Base-by-base conservation (phyloP, 2,888 invertebrate genomes). In the Thalpophila matura region DNA sequence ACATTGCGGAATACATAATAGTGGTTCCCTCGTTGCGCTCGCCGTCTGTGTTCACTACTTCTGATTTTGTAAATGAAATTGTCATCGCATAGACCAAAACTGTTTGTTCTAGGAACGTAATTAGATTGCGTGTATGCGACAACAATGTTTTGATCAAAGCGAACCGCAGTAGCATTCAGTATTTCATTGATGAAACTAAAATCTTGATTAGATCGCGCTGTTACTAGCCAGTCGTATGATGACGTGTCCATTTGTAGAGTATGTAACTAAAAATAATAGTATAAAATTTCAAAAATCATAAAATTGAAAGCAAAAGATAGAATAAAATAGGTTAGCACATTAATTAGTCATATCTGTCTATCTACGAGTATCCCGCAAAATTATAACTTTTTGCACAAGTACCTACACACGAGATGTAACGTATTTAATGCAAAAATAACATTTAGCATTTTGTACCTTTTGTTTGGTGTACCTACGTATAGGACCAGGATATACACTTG, bases 61-160 rank as follows among this genome's bases (percentile, higher is more conserved):
- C 60, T 73, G 3, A 38, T 68, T 65, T 85, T 83, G 63, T 93
- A 91, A 4, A 73, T 56, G 59, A 93, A 93, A 68, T 92, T 93
- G 0, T 45, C 60, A 26, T 87, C 84, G 51, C 93, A 93, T 1
- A 93, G 33, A 9, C 80, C 81, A 0, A 81, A 27, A 1, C 40
- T 18, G 5, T 46, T 72, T 43, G 7, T 46, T 43, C 46, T 31
- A 10, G 29, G 40, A 20, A 56, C 40, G 6, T 67, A 50, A 46
- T 67, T 76, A 20, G 31, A 56, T 20, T 79, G 69, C 0, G 90
- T 85, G 56, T 88, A 91, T 1, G 85, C 86, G 4, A 89, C 86
- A 2, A 92, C 75, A 5, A 94, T 81, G 45, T 91, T 92, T 72
- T 94, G 92, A 67, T 95, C 93, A 57, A 92, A 95, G 0, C 92